Conservation (phyloP, 2,113 vertebrate species). For the Rhizomys pruinosus region DNA sequence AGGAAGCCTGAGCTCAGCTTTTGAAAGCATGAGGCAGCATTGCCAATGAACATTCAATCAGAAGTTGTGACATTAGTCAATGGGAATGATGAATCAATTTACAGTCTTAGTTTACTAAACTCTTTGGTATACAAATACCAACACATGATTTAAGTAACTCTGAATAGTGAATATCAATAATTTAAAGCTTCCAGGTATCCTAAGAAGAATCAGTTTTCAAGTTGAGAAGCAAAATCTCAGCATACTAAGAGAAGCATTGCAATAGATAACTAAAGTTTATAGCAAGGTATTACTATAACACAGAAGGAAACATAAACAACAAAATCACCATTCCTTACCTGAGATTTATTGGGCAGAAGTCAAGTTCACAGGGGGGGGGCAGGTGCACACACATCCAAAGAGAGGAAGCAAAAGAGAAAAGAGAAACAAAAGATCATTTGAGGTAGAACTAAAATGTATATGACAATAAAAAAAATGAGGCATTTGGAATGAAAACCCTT, state of each 20-base stretch:
- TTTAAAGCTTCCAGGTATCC: constrained; percentile 49
- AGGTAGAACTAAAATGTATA: constrained; percentile 35
- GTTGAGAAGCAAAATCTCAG: constrained; percentile 74
- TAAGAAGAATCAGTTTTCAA: constrained; percentile 72
- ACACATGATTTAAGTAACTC: constrained; percentile 52
- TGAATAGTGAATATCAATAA: constrained; percentile 36
- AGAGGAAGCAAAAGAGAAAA: constrained; percentile 60
- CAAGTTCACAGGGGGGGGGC: constrained; percentile 54
- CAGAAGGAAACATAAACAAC: constrained; percentile 60
- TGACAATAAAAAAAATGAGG: constrained; percentile 57
- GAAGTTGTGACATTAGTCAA: background rate
- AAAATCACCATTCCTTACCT: constrained; percentile 76
- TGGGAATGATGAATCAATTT: constrained; percentile 29
- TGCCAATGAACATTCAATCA: constrained; percentile 22
- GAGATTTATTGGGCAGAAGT: constrained; percentile 45
- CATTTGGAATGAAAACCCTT: constrained; percentile 73
- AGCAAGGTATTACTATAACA: constrained; percentile 37
- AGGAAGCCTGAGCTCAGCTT: background rate
- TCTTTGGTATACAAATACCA: constrained; percentile 38
- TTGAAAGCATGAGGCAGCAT: constrained; percentile 11
- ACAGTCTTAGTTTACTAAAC: constrained; percentile 46
- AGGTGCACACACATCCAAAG: constrained; percentile 62
- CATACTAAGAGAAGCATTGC: background rate
- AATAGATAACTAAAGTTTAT: constrained; percentile 32
- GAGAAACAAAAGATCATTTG: constrained; percentile 70